Conservation (phyloP, 2,888 invertebrate genomes). For the Drosophila tanythrix region DNA sequence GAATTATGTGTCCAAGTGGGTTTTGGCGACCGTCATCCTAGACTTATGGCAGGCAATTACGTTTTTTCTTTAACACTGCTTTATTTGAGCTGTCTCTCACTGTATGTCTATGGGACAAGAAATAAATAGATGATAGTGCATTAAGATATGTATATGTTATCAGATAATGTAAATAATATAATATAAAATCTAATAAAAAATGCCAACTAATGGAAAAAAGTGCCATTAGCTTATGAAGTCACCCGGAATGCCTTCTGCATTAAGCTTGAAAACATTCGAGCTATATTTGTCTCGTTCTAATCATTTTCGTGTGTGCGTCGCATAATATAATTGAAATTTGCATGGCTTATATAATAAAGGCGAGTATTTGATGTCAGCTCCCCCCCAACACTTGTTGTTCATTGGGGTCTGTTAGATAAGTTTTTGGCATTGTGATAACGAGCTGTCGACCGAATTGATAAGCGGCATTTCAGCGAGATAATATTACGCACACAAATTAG, state of each 20-base stretch:
- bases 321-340: not conserved
- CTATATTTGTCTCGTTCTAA: not conserved
- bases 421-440: slow-evolving; percentile 4
- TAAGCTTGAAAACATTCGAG: not conserved
- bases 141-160: not conserved
- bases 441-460: slow-evolving; percentile 10
- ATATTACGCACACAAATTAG: not conserved
- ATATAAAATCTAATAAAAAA: not conserved
- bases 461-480: not conserved
- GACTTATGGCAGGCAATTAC: too few species aligned
- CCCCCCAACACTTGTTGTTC: not conserved
- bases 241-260: not conserved
- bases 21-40: too few species aligned
- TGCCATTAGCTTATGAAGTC: not conserved
- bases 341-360: not conserved
- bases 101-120: not conserved
- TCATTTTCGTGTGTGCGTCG: not conserved
- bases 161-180: not conserved
- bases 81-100: too few species aligned
- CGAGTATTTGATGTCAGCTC: not conserved
- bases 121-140: not conserved
- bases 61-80: too few species aligned
- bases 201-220: not conserved
- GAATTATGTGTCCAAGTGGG: too few species aligned
- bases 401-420: not conserved